Evolutionary conservation across 2,113 vertebrate genomes (phyloP), one percentile per base, ranked within the genome.

Genomic region (Phrynosoma blainvillii): DNA sequence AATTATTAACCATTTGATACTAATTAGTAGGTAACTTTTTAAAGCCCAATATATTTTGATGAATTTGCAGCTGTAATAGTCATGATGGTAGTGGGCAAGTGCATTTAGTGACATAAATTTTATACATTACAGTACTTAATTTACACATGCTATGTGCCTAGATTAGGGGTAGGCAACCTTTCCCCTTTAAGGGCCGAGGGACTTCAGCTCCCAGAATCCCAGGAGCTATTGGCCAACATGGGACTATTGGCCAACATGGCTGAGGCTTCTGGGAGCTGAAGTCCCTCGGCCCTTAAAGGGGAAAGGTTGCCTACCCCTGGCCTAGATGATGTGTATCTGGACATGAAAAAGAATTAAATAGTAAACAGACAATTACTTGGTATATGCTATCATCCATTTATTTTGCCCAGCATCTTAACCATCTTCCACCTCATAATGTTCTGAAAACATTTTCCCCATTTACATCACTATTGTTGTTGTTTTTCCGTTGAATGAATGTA

Each of bases 1-100:
- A 92, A 92, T 90, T 90, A 90, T 70, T 62, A 89, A 90, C 77
- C 11, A 88, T 84, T 89, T 94, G 87, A 86, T 66, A 83, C 1
- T 91, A 93, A 93, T 90, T 88, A 92, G 40, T 52, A 74, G 10
- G 79, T 77, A 89, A 30, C 10, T 94, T 92, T 91, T 86, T n/a
- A 91, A 1, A 59, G 88, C 9, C 8, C 68, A n/a, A 78, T 89
- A 3, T 79, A 87, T 88, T 88, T 92, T 90, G 85, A 90, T 94
- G 83, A 20, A 83, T 93, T 86, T 89, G 76, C 76, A 71, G 2
- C 30, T 83, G 83, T 89, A 94, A 89, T 56, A 88, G 76, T 14
- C 81, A 25, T 71, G 76, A n/a, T 89, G 56, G 87, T 91, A 88
- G 27, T 77, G 9, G 1, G 30, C 75, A 90, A 89, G 40, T 40